Conservation (phyloP, 2,113 vertebrate species). For the Gnathonemus echidnorhynchus region DNA sequence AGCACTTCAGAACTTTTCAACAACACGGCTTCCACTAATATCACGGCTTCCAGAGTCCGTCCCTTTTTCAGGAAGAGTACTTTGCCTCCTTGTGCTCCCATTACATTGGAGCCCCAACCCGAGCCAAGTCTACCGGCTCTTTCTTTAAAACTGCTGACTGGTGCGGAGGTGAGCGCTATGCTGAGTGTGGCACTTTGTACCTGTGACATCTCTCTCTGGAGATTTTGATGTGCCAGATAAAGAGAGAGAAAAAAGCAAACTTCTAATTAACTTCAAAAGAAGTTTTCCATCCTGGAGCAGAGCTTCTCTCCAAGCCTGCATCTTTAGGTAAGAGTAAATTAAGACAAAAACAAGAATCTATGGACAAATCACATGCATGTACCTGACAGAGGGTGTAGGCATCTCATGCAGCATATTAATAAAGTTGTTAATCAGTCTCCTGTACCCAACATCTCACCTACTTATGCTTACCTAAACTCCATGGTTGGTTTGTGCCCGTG, state of each 20-base stretch:
- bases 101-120: not conserved
- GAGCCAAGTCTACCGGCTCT: not conserved
- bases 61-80: not conserved
- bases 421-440: not conserved
- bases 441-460: not conserved
- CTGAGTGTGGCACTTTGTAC: not conserved
- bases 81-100: not conserved
- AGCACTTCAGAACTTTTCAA: not conserved
- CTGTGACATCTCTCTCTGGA: not conserved
- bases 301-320: not conserved
- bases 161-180: not conserved
- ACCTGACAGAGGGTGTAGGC: not conserved
- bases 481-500: not conserved
- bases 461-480: not conserved
- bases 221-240: not conserved
- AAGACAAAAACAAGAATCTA: not conserved
- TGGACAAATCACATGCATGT: not conserved
- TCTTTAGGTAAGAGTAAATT: not conserved
- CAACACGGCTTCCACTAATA: not conserved
- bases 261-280: constrained; percentile 6
- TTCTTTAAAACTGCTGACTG: constrained; percentile 2
- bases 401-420: not conserved
- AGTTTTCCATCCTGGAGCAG: not conserved
- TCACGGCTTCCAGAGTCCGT: not conserved
- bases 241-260: not conserved